Base-by-base conservation (phyloP, 2,888 invertebrate genomes). In the Clostera curtula region DNA sequence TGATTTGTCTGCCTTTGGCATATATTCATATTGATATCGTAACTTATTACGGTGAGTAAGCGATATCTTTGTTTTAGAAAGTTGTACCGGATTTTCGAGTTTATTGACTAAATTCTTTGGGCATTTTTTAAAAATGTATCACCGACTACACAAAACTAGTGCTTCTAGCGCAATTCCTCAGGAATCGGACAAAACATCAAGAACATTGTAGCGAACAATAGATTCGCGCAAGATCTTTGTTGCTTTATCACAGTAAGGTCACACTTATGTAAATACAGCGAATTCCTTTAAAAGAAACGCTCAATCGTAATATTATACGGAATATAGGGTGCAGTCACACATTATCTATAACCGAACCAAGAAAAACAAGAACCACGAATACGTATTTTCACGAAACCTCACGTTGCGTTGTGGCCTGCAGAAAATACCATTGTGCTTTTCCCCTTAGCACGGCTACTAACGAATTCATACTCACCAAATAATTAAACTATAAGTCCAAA, bases 331-430 rank as follows among this genome's bases (percentile, higher is more conserved):
- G n/a, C n/a, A n/a, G n/a, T n/a, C n/a, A n/a, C 30, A 15, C 34
- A 31, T 24, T 24, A 9, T 2, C n/a, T n/a, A n/a, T n/a, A n/a
- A n/a, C n/a, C n/a, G 28, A 29, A 29, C 32, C 36, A 27, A 28
- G n/a, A 13, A 27, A 30, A 37, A 30, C 27, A 36, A 22, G 24
- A 27, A 30, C 13, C 26, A 28, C 37, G 37, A 53, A 49, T 49
- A 39, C 34, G 40, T 34, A 35, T 29, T 49, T 40, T n/a, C n/a
- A 45, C 2, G 56, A 63, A 64, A 57, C 50, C 70, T 79, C 77
- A 79, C 76, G 72, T 74, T 79, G 76, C 56, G 49, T 50, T 49
- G 45, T 54, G 54, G n/a, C 45, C 48, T 38, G 45, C 48, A 45
- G 38, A 43, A 43, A 45, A 36, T 45, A 42, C 49, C 41, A 28